Percentiles rank a stretch among this genome's conserved stretches.
phyloP scores from a whole-genome alignment of 2,888 invertebrate genomes.

The Micoletzkya japonica region DNA sequence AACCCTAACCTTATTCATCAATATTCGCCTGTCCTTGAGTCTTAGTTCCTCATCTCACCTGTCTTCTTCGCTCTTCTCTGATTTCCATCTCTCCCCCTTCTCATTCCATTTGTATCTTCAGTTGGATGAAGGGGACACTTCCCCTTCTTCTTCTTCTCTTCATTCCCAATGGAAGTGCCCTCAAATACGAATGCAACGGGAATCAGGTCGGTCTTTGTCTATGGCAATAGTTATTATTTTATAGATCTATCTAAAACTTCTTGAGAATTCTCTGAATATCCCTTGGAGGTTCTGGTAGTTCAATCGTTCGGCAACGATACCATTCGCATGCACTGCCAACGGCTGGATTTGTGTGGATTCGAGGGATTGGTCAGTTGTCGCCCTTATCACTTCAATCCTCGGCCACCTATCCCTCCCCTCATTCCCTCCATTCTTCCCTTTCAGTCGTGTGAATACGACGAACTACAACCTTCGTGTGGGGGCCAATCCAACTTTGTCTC shows the following conservation, averaged over 20 bases:
- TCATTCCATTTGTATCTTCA: background rate
- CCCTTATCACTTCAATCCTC: background rate
- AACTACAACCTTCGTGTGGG: constrained; percentile 58
- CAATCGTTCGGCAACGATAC: constrained; percentile 63
- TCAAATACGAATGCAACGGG: constrained; percentile 46
- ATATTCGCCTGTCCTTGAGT: no score
- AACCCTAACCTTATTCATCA: no score
- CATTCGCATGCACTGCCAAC: constrained; percentile 63
- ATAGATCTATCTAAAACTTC: background rate
- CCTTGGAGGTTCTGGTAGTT: constrained; percentile 54
- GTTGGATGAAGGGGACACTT: no score
- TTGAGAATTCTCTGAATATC: constrained; percentile 13
- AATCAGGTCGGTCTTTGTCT: constrained; percentile 37
- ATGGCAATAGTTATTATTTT: background rate
- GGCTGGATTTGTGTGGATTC: constrained; percentile 59
- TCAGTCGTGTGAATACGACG: constrained; percentile 60
- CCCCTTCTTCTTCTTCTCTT: background rate
- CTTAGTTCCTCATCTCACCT: background rate
- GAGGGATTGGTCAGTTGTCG: constrained; percentile 52
- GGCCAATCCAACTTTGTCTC: constrained; percentile 61
- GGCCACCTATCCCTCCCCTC: background rate
- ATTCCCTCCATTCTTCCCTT: background rate
- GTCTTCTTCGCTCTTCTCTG: background rate
- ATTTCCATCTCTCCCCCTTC: background rate
- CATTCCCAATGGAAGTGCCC: background rate